A percentile compares a stretch with the other conserved stretches of the same genome.
These are phyloP conservation scores for Gymnosoma rotundatum DNA, from an alignment of 2,888 invertebrate species.

Conservation along the genomic window DNA sequence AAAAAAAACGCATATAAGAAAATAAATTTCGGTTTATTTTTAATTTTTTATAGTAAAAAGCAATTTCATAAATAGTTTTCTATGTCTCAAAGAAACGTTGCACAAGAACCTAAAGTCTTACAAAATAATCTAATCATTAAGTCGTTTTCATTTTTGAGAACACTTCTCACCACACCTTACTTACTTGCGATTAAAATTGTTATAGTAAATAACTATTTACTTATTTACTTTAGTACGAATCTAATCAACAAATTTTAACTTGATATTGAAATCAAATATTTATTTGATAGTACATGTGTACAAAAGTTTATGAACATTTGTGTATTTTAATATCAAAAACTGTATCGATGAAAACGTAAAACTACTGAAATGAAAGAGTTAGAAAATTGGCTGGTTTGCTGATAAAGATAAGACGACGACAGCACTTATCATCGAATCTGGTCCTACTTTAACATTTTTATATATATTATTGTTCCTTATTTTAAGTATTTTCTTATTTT, in stretches of 20 bases:
- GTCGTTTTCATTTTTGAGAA: no score
- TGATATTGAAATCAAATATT: constrained; percentile 20
- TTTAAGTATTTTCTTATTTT: constrained; percentile 30
- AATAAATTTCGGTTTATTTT: no score
- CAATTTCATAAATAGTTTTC: no score
- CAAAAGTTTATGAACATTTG: background rate
- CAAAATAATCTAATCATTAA: no score
- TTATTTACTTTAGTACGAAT: background rate
- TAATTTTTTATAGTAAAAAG: no score
- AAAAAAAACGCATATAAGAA: no score
- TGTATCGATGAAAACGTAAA: constrained; percentile 35
- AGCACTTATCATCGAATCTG: constrained; percentile 43
- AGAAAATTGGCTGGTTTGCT: constrained; percentile 29
- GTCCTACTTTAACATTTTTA: constrained; percentile 26
- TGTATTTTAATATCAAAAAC: background rate
- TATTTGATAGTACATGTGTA: background rate
- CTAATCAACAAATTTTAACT: background rate
- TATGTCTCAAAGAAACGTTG: no score
- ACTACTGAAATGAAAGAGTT: constrained; percentile 14
- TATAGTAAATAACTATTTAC: no score
- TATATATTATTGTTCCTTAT: background rate
- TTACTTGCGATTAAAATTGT: background rate
- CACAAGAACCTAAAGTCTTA: no score
- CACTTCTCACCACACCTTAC: no score
- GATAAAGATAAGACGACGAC: constrained; percentile 55